Percentiles rank a stretch among this genome's conserved stretches.
Evolutionary conservation across 1,140 invertebrate species (phyloP).

Genomic region (Drosophila baimaii): DNA sequence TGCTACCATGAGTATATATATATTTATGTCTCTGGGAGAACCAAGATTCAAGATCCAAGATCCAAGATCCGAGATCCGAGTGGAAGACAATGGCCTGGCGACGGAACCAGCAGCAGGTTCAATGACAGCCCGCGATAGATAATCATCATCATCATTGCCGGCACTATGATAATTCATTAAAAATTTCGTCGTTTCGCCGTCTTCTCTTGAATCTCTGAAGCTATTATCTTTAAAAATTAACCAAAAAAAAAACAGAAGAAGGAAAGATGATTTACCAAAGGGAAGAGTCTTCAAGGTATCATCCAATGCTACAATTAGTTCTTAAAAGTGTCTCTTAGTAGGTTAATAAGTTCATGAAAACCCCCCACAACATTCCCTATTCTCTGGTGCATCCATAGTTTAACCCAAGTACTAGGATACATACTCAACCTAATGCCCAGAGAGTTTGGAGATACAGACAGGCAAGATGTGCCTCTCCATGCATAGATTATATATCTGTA

Average conservation of each 20-base stretch:
- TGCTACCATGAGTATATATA: constrained; percentile 1
- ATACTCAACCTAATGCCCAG: constrained; percentile 8
- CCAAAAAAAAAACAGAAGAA: background rate
- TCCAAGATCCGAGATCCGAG: constrained; percentile 8
- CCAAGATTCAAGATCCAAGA: background rate
- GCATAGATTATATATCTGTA: background rate
- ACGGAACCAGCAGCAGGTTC: constrained; percentile 43
- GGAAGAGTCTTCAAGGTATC: background rate
- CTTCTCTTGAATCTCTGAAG: constrained; percentile 14
- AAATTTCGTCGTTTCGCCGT: constrained; percentile 33
- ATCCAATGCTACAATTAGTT: background rate
- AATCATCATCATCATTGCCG: constrained; percentile 38
- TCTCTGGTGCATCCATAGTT: background rate
- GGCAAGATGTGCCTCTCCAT: background rate
- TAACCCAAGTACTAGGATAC: constrained; percentile 1
- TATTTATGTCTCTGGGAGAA: constrained; percentile 18
- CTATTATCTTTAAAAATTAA: constrained; percentile 1
- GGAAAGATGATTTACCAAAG: background rate
- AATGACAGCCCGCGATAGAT: constrained; percentile 55
- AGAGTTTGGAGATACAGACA: constrained; percentile 19
- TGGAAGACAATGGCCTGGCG: constrained; percentile 36
- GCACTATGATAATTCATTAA: constrained; percentile 53
- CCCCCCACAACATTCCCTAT: background rate
- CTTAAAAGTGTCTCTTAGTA: background rate
- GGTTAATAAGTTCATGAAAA: background rate